These are phyloP conservation scores for Meiosimyza decipiens DNA, from an alignment of 2,888 invertebrate species.

Conservation along the genomic window DNA sequence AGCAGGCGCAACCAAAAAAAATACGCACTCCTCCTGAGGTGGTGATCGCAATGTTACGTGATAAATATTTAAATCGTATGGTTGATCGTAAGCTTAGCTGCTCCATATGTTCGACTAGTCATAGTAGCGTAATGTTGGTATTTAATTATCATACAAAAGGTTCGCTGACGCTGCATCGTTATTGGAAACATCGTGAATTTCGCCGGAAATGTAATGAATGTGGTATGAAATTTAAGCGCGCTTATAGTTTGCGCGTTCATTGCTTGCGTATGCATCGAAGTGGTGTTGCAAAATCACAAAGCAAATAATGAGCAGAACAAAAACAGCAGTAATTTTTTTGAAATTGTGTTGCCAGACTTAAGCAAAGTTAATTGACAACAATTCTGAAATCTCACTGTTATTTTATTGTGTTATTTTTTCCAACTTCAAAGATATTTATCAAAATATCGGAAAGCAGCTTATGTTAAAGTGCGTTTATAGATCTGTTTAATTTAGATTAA, in stretches of 20 bases:
- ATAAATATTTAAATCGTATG: conserved; percentile 66
- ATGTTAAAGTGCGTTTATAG: background rate
- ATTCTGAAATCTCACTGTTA: background rate
- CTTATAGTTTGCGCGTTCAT: conserved; percentile 63
- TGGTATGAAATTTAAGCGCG: conserved; percentile 54
- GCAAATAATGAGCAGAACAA: background rate
- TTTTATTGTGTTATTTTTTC: no score
- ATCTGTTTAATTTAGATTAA: background rate
- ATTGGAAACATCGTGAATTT: conserved; percentile 68
- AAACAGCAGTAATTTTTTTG: conserved; percentile 2
- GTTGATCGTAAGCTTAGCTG: conserved; percentile 64
- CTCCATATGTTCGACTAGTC: conserved; percentile 54
- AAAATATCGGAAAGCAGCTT: no score
- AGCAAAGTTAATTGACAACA: background rate
- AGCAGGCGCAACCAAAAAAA: conserved; percentile 69
- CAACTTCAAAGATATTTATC: no score
- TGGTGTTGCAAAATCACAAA: background rate
- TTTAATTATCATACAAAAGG: conserved; percentile 68
- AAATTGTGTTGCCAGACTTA: conserved; percentile 10
- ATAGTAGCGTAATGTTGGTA: conserved; percentile 56
- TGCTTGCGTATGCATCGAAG: conserved; percentile 51
- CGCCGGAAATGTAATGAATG: conserved; percentile 55
- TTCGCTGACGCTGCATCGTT: conserved; percentile 68
- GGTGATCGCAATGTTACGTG: conserved; percentile 61
- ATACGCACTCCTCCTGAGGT: conserved; percentile 61